Evolutionary conservation across 2,888 invertebrate genomes (phyloP), one percentile per base, ranked within the genome.

Genomic region (Orthosia gothica): DNA sequence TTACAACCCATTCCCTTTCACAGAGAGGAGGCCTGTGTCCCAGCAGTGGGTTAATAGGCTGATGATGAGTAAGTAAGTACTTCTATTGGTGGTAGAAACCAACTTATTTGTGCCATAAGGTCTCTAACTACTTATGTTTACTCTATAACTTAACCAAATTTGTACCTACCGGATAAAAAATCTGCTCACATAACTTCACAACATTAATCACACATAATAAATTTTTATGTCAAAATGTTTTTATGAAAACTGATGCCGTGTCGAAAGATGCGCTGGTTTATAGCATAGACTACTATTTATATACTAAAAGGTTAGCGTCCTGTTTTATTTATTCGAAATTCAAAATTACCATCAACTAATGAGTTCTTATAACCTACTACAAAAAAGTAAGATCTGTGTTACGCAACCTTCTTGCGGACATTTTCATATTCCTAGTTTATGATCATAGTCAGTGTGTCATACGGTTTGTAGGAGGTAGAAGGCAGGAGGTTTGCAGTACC

Each of bases 141-240:
- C 7, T 40, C 40, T 40, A 7, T 40, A 32, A 32, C 32, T 32
- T 32, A 32, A 32, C 32, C 20, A 18, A 18, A 57, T 15, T 13
- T 45, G 50, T 26, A 18, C 70, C 61, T 61, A 80, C 80, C 49
- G 18, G 26, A 15, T 54, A 13, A 18, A 79, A 54, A 18, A 2
- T 5, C 12, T 54, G 40, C 7, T 20, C 26, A 54, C 26, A 7
- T 55, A 26, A 45, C 5, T 16, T 20, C 26, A 54, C 20, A 7
- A 61, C 20, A 50, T 11, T 16, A 40, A 26, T 20, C 15, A 55
- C 49, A 45, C 40, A 50, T 26, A 55, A 26, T 18, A 59, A 71
- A 54, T 20, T 61, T 61, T 15, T 5, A 26, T 55, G 4, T 18
- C 20, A 80, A 61, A 61, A 54, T 54, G 50, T 77, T 18, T 9